Evolutionary conservation across 2,888 invertebrate species (phyloP).

Genomic region (Parascotia fuliginaria): DNA sequence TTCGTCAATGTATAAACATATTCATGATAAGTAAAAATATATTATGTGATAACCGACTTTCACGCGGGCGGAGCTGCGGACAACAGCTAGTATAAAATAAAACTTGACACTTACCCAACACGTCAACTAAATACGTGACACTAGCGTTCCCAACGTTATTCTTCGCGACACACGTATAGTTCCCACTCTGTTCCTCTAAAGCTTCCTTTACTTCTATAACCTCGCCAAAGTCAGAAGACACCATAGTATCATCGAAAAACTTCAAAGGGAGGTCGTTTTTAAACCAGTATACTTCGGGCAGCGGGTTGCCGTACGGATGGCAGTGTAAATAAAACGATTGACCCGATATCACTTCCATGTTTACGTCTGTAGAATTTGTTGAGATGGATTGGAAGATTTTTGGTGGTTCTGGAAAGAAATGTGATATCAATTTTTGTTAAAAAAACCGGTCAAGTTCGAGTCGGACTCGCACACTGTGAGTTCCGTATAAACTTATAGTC

Average conservation of each 20-base stretch:
- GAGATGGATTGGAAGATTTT: slow-evolving; percentile 67
- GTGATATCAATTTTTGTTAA: neutral
- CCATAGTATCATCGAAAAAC: slow-evolving; percentile 78
- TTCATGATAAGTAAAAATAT: no score
- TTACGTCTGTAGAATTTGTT: slow-evolving; percentile 42
- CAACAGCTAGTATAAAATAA: no score
- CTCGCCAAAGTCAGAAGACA: slow-evolving; percentile 69
- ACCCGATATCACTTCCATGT: slow-evolving; percentile 70
- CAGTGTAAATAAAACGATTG: slow-evolving; percentile 81
- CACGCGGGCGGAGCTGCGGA: no score
- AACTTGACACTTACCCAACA: slow-evolving; percentile 65
- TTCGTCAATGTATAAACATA: no score
- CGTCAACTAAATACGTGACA: slow-evolving; percentile 73
- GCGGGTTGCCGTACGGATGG: slow-evolving; percentile 86
- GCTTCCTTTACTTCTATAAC: slow-evolving; percentile 64
- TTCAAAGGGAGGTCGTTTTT: slow-evolving; percentile 77
- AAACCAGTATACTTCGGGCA: slow-evolving; percentile 87
- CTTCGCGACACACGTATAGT: slow-evolving; percentile 86
- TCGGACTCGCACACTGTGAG: no score
- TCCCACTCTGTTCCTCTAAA: slow-evolving; percentile 71
- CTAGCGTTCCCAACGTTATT: slow-evolving; percentile 83
- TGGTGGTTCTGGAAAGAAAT: slow-evolving; percentile 69
- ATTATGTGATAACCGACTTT: no score
- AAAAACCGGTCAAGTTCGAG: no score
- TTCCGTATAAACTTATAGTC: no score